Base-by-base conservation (phyloP, 2,113 vertebrate genomes). In the Epinephelus cyanopodus region DNA sequence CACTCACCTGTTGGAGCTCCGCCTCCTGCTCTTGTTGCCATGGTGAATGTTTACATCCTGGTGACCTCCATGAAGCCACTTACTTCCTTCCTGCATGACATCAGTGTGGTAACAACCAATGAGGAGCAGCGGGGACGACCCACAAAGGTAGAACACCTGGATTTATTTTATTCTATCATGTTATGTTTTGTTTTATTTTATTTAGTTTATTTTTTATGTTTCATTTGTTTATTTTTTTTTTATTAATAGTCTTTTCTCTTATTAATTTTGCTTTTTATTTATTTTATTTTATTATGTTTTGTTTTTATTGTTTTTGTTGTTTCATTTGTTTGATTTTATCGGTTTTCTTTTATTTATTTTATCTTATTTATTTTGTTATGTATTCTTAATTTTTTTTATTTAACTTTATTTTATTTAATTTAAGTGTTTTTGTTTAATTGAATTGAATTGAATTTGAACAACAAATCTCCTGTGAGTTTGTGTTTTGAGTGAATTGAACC, bases 41-140 rank as follows among this genome's bases (percentile, higher is more conserved):
- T 96, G 87, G 93, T 99, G 77, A 97, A 96, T 89, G 95, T 95
- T 0, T 98, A 97, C 6, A 95, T 98, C 27, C 87, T 99, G 74
- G 96, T 99, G 75, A 97, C 98, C n/a, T 99, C 98, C 6, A 84
- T 96, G 81, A 95, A 90, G 37, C 98, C 98, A 0, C 88, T 99
- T 60, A 95, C 95, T 2, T 96, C 97, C 5, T 99, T 99, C 87
- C 92, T 99, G 91, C 96, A 99, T 89, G 96, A 96, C 70, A 94
- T 94, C 1, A 94, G 92, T 53, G 91, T 95, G 10, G 96, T 97
- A 82, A 97, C 87, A 87, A 91, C 95, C 77, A 94, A 89, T 74
- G 92, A 92, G 73, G 95, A 96, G 67, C 95, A 77, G 84, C 92
- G 91, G 37, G 95, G 96, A 71, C 95, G 95, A 81, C 91, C 95